Base-by-base conservation (phyloP, 2,888 invertebrate species). In the Cataglyphis rosenhaueri region DNA sequence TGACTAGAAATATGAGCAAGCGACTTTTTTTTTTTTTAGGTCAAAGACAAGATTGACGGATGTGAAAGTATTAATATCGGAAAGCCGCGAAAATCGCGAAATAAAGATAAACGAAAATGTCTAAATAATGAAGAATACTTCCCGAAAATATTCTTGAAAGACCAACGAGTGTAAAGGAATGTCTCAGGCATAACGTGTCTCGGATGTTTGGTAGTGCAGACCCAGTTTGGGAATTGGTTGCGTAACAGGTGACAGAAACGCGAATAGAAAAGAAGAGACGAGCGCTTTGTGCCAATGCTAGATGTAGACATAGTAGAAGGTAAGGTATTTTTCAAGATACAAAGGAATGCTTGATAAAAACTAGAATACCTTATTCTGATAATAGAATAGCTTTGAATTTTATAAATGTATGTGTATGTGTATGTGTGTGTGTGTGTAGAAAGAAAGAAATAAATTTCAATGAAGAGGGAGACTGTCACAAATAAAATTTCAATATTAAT, bases 141-240 rank as follows among this genome's bases (percentile, higher is more conserved):
- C n/a, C 32, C 52, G n/a, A 6, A 35, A 5, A 12, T 48, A 79
- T 75, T 18, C 78, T 85, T 84, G 78, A 89, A 88, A 89, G 87
- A 87, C 85, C 68, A 84, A 86, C 90, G 89, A 90, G 90, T 89
- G 88, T 89, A 87, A 87, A 88, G 91, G 92, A 92, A 92, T 92
- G 93, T 89, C 90, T 90, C 86, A 91, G 87, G 85, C 88, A 87
- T 89, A 92, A 92, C 92, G 90, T 93, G 90, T 92, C 91, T 89
- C 89, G 91, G 91, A 93, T 93, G 93, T 93, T 92, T 93, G 92
- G 91, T 92, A 93, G 93, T 90, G 93, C 93, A 92, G 92, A 91
- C 89, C 91, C 92, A 90, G 90, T 92, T 92, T 91, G 88, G 92
- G 91, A 89, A 91, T 92, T 92, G 90, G 91, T 93, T 93, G 92